Conservation (phyloP, 2,113 vertebrate genomes). For the Pardalotus punctatus region DNA sequence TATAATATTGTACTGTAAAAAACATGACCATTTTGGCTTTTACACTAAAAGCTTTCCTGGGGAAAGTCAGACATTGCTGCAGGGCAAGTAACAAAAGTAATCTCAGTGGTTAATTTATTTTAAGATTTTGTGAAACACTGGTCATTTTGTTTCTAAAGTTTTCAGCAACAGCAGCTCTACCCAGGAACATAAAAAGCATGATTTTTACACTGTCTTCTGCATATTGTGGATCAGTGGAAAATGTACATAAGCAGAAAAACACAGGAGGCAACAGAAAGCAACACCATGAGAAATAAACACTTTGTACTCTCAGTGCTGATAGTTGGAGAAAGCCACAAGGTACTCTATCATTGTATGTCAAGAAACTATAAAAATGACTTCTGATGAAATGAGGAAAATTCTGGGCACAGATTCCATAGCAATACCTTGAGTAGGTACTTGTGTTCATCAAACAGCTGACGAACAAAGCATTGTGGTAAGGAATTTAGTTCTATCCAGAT, state of each 20-base stretch:
- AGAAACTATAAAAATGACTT: not conserved
- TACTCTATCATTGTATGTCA: not conserved
- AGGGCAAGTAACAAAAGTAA: not conserved
- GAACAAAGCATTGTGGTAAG: rapidly evolving
- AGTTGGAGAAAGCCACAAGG: not conserved
- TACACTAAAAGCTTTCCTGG: not conserved
- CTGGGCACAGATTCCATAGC: not conserved
- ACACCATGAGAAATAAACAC: not conserved
- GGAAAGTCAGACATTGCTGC: not conserved
- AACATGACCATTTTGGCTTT: not conserved
- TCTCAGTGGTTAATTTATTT: not conserved
- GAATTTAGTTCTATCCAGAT: not conserved
- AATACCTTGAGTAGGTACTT: not conserved
- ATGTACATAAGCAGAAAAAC: not conserved
- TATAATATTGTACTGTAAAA: not conserved
- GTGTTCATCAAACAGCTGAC: not conserved
- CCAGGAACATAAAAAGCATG: not conserved
- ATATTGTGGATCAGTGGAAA: not conserved
- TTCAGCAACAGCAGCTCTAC: not conserved
- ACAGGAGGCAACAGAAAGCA: not conserved
- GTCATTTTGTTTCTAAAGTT: not conserved
- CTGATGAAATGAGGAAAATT: not conserved
- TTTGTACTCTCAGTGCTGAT: not conserved
- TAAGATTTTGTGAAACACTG: not conserved
- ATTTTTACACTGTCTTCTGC: not conserved